Evolutionary conservation across 2,888 invertebrate species (phyloP).

Genomic region (Sinodicranocentrus sp.): DNA sequence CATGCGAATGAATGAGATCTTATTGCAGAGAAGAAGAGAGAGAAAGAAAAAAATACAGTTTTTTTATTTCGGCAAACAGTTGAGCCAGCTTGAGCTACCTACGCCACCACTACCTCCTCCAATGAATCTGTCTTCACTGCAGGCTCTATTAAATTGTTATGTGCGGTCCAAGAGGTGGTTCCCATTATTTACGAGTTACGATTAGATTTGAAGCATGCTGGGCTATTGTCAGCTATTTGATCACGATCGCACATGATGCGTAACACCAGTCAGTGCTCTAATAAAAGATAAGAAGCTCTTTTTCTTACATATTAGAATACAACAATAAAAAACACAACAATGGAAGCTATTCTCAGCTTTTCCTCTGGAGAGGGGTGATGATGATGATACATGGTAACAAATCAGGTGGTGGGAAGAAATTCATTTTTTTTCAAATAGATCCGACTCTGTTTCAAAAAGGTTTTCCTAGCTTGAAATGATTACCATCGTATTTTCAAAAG

Average conservation of each 20-base stretch:
- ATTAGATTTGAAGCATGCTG: slow-evolving; percentile 70
- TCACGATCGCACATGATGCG: slow-evolving; percentile 71
- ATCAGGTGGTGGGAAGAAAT: no score
- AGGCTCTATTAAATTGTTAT: slow-evolving; percentile 70
- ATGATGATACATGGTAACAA: neutral
- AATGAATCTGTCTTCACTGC: slow-evolving; percentile 68
- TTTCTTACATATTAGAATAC: slow-evolving; percentile 61
- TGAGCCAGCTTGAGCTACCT: neutral
- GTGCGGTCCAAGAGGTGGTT: slow-evolving; percentile 70
- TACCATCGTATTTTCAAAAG: no score
- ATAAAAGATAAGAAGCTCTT: slow-evolving; percentile 70
- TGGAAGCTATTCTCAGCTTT: slow-evolving; percentile 34
- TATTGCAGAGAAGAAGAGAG: neutral
- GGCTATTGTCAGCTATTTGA: slow-evolving; percentile 70
- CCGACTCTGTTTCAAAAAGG: no score
- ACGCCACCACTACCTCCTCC: slow-evolving; percentile 39
- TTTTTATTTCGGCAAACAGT: neutral
- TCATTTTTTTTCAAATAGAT: no score
- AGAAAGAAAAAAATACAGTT: neutral
- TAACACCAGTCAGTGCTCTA: slow-evolving; percentile 69
- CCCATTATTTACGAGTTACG: slow-evolving; percentile 71
- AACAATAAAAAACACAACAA: slow-evolving; percentile 55
- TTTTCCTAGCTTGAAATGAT: no score
- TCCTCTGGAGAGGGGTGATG: slow-evolving; percentile 12
- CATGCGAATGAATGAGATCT: neutral